Evolutionary conservation across 1,140 invertebrate genomes (phyloP).

Genomic region (Amyelois transitella): DNA sequence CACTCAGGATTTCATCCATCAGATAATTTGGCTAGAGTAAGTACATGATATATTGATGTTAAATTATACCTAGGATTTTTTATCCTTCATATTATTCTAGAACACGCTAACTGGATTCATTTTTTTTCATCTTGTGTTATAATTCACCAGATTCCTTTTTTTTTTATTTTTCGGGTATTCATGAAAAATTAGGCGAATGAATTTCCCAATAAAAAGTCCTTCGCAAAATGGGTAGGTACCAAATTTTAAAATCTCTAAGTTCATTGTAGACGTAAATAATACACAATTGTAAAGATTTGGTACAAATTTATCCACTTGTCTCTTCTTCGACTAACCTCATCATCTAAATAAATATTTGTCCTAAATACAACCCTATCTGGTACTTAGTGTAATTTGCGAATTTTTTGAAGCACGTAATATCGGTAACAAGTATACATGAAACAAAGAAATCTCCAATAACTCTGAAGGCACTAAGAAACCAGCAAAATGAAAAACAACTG

Average conservation of each 20-base stretch:
- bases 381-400: constrained; percentile 18
- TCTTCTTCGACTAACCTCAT: not conserved
- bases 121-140: too few relatives aligned
- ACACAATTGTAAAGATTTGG: not conserved
- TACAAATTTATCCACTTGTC: not conserved
- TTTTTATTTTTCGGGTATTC: not conserved
- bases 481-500: too few relatives aligned
- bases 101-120: too few relatives aligned
- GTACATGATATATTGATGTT: not conserved
- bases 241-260: too few relatives aligned
- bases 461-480: too few relatives aligned
- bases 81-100: not conserved
- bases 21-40: not conserved
- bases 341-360: constrained; percentile 56
- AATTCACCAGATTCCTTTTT: too few relatives aligned
- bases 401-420: constrained; percentile 24
- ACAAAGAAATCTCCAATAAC: not conserved
- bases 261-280: not conserved
- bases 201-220: too few relatives aligned
- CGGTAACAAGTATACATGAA: not conserved
- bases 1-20: not conserved
- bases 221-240: too few relatives aligned
- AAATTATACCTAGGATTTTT: not conserved
- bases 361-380: constrained; percentile 49
- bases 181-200: too few relatives aligned